Percentiles rank a stretch among this genome's conserved stretches.
phyloP scores from a whole-genome alignment of 2,888 invertebrate species.

The Oscheius sp. region DNA sequence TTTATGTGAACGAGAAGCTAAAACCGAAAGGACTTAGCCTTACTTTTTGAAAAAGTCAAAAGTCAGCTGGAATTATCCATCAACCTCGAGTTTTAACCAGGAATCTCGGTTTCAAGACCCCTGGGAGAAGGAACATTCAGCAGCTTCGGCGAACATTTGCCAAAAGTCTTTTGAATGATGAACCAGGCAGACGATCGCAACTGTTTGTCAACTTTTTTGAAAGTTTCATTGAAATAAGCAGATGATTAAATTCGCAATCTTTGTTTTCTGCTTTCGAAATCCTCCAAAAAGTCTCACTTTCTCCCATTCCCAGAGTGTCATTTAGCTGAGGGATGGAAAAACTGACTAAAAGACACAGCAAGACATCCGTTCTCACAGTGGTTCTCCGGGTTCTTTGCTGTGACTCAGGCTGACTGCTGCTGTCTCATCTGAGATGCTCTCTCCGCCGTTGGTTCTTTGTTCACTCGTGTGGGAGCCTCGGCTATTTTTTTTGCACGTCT shows the following conservation, averaged over 20 bases:
- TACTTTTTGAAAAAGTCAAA: too few species aligned
- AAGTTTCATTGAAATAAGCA: not conserved
- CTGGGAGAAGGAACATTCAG: conserved; percentile 1
- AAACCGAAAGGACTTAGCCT: too few species aligned
- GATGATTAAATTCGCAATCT: conserved; percentile 11
- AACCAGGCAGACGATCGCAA: not conserved
- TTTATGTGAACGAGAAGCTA: too few species aligned
- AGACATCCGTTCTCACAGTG: not conserved
- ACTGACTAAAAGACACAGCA: not conserved
- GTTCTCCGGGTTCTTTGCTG: not conserved
- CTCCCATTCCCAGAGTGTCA: not conserved
- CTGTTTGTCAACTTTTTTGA: conserved; percentile 14
- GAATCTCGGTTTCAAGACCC: conserved; percentile 5
- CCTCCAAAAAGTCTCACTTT: too few species aligned
- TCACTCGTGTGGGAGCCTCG: not conserved
- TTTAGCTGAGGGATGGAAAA: not conserved
- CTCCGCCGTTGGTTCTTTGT: not conserved
- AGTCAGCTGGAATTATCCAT: too few species aligned
- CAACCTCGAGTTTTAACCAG: too few species aligned
- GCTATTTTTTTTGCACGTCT: not conserved
- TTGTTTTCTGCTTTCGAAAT: too few species aligned
- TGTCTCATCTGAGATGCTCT: not conserved
- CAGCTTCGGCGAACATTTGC: conserved; percentile 12
- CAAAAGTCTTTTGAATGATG: conserved; percentile 16
- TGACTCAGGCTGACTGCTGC: not conserved